These are phyloP conservation scores for Marmota flaviventris DNA, from an alignment of 2,113 vertebrate species.

Conservation along the genomic window DNA sequence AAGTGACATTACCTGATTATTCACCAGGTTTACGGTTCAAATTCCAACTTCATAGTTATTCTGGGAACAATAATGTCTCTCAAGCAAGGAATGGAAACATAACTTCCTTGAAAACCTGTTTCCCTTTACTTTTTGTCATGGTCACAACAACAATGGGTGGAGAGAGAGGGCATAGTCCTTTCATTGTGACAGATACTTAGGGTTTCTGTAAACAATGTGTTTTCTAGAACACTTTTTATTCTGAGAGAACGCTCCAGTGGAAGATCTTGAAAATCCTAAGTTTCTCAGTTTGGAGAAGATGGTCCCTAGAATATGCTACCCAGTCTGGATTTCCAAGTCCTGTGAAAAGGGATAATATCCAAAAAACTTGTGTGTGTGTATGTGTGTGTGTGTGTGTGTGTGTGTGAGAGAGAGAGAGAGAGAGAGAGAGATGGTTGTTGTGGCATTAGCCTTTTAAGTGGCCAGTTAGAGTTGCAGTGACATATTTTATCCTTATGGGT, in stretches of 20 bases:
- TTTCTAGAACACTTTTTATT: background rate
- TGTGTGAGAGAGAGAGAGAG: too few species aligned
- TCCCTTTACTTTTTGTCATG: slow-evolving; percentile 51
- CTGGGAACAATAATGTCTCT: slow-evolving; percentile 54
- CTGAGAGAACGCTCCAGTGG: background rate
- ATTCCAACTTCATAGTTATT: slow-evolving; percentile 51
- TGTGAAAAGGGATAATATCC: background rate
- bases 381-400: too few species aligned
- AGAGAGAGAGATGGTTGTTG: background rate
- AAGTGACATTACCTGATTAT: slow-evolving; percentile 50
- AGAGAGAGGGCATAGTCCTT: background rate
- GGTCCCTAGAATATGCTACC: background rate
- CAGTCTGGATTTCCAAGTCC: background rate
- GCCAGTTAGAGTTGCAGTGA: background rate
- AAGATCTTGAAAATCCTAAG: background rate
- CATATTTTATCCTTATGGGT: background rate
- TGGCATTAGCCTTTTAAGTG: slow-evolving; percentile 26
- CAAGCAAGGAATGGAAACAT: slow-evolving; percentile 44
- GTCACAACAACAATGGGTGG: background rate
- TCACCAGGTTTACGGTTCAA: slow-evolving; percentile 17
- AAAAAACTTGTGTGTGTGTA: background rate
- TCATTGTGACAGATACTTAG: background rate
- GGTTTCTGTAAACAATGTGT: background rate
- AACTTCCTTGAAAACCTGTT: slow-evolving; percentile 42
- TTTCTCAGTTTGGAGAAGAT: background rate